Evolutionary conservation across 23 tunicate genomes (phyloP), one percentile per base, ranked within the genome.

Genomic region (Trididemnum nubilum): DNA sequence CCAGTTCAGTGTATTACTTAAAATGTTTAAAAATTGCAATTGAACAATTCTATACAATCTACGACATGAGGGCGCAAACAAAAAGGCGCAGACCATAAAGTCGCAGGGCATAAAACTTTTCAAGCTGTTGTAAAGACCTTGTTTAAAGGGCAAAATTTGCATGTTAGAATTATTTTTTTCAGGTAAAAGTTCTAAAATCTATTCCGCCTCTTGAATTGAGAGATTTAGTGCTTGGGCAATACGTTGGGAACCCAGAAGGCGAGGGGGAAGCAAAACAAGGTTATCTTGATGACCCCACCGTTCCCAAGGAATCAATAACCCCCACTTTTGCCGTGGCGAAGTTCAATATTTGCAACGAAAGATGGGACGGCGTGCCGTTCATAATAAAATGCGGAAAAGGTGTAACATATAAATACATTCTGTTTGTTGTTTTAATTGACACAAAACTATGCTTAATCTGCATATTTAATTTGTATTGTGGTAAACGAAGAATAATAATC

Each of bases 301-400:
- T 92, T 0, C 97, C 97, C 2, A 72, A 77, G 37, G 92, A 81
- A 29, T 92, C 97, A 2, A 79, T 87, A 35, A 92, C 97, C 38
- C 92, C 97, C 0, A 92, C 97, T 3, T 82, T 83, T 79, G 92
- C 97, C 3, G 69, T 87, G 36, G 92, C 88, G 23, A 72, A 64
- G 23, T 92, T 92, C 82, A 87, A 87, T 51, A 92, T 92, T 27
- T 51, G 86, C 72, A 92, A 92, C 72, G 97, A 92, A 71, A 50
- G 97, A 40, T 92, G 97, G 97, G 97, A 92, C 36, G 97, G 97
- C 2, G 97, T 92, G 2, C 97, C 97, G n/a, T 92, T 92, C 63
- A 71, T 92, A 36, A 37, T 92, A 36, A 92, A 92, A 50, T 92
- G 97, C 36, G 97, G 97, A 61, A 92, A 92, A 92, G 96, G 96